These are phyloP conservation scores for Nomada fucata DNA, from an alignment of 2,888 invertebrate genomes.

Conservation along the genomic window DNA sequence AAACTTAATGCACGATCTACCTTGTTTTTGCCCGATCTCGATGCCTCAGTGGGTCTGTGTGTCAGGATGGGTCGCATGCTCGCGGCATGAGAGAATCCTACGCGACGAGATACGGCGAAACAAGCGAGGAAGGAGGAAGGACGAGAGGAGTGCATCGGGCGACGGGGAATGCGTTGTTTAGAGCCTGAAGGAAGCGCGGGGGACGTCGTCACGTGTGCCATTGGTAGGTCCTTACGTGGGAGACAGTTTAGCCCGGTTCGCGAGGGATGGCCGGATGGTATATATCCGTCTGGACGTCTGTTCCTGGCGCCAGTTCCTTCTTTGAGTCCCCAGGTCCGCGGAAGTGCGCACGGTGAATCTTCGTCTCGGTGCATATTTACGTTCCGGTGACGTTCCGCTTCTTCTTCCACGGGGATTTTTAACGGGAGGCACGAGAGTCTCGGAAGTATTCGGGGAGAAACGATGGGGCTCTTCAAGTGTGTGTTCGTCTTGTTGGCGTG, in stretches of 20 bases:
- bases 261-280: slow-evolving; percentile 71
- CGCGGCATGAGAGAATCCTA: slow-evolving; percentile 61
- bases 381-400: slow-evolving; percentile 9
- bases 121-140: not conserved
- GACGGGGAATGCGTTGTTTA: slow-evolving; percentile 32
- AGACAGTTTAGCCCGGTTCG: slow-evolving; percentile 76
- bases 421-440: not conserved
- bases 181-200: slow-evolving; percentile 17
- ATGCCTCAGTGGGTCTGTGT: slow-evolving; percentile 83
- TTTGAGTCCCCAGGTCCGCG: slow-evolving; percentile 72
- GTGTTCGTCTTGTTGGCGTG: slow-evolving; percentile 61
- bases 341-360: slow-evolving; percentile 64
- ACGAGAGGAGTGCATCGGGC: not conserved
- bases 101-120: slow-evolving; percentile 30
- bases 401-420: not conserved
- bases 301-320: slow-evolving; percentile 78
- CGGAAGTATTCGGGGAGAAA: not conserved
- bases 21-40: slow-evolving; percentile 57
- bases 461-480: slow-evolving; percentile 70
- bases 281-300: slow-evolving; percentile 73
- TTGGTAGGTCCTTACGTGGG: slow-evolving; percentile 70
- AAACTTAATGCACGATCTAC: slow-evolving; percentile 62
- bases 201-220: slow-evolving; percentile 48
- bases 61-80: slow-evolving; percentile 83
- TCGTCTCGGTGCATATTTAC: not conserved